Conservation (phyloP, 1,140 invertebrate genomes). For the Triops longicaudatus region DNA sequence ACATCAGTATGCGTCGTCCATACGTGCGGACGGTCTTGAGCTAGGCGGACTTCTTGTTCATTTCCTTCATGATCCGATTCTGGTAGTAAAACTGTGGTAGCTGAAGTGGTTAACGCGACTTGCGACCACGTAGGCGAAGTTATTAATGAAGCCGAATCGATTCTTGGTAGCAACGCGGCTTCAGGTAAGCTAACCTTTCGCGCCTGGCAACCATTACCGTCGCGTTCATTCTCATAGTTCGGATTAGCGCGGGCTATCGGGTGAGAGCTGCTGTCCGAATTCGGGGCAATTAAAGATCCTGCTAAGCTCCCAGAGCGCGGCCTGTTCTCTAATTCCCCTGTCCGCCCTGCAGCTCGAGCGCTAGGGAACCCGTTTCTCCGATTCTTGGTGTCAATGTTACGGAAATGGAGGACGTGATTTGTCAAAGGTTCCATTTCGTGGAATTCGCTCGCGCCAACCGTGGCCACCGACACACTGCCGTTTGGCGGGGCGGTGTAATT, state of each 20-base stretch:
- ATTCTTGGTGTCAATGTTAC: slow-evolving; percentile 1
- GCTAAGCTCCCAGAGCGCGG: slow-evolving; percentile 33
- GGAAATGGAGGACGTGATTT: slow-evolving; percentile 14
- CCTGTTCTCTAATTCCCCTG: slow-evolving; percentile 7
- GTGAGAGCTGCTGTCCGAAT: slow-evolving; percentile 3
- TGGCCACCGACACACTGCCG: slow-evolving; percentile 29
- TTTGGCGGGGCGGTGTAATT: slow-evolving; percentile 33
- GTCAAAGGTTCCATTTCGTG: slow-evolving; percentile 43
- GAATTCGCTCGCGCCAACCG: slow-evolving; percentile 37
- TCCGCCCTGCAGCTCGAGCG: not conserved
- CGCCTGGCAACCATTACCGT: slow-evolving; percentile 19
- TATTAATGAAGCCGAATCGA: not conserved
- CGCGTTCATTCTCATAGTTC: slow-evolving; percentile 24
- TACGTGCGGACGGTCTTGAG: not conserved
- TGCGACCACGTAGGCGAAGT: not conserved
- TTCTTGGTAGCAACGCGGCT: slow-evolving; percentile 24
- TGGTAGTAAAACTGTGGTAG: not conserved
- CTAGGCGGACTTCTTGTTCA: not conserved
- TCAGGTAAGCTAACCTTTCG: slow-evolving; percentile 33
- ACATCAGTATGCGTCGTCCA: not conserved
- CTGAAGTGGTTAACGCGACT: not conserved
- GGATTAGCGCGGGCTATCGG: not conserved
- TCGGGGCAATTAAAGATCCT: not conserved
- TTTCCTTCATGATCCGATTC: not conserved
- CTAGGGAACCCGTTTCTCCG: not conserved